Conservation (phyloP, 1,140 invertebrate genomes). For the Coptotermes formosanus region DNA sequence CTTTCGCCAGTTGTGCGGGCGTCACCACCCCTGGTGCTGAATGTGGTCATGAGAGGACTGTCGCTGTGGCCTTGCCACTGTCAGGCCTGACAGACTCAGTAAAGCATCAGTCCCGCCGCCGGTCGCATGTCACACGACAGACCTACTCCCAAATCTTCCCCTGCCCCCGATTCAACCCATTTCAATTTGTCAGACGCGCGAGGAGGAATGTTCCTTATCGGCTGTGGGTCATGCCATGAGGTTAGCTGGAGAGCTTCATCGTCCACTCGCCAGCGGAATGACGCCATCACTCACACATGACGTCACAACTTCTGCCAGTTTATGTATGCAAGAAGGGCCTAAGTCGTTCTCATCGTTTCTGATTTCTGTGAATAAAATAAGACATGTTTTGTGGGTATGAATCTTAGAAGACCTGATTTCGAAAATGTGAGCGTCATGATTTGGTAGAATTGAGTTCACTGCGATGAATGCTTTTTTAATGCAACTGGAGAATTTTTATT, state of each 20-base stretch:
- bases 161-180: not conserved
- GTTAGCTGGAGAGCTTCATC: constrained; percentile 9
- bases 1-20: not conserved
- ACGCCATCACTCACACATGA: constrained; percentile 16
- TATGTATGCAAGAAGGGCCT: not conserved
- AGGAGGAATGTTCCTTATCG: constrained; percentile 4
- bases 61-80: not conserved
- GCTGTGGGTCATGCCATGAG: not conserved
- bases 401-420: too few species aligned
- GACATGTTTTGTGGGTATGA: too few species aligned
- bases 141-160: not conserved
- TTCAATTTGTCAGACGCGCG: constrained; percentile 1
- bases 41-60: not conserved
- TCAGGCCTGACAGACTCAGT: not conserved
- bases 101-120: not conserved
- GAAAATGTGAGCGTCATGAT: too few species aligned
- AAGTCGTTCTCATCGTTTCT: not conserved
- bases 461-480: too few species aligned
- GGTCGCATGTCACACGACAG: not conserved
- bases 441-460: too few species aligned
- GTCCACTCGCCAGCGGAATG: not conserved
- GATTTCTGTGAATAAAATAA: not conserved
- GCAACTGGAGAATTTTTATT: too few species aligned
- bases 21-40: not conserved
- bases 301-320: not conserved